Evolutionary conservation across 2,888 invertebrate species (phyloP).

Genomic region (Spisula solida): DNA sequence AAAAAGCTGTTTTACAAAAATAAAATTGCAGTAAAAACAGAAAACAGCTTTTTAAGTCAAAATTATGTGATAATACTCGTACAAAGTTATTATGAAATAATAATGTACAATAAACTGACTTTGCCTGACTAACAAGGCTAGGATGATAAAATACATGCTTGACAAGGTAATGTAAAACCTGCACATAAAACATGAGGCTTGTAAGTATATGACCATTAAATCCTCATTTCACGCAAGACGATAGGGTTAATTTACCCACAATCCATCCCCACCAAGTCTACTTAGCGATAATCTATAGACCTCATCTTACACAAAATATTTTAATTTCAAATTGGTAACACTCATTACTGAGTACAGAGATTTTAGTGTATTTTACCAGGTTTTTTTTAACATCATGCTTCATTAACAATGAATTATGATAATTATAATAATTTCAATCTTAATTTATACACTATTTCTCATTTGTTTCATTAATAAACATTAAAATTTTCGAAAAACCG

Average conservation of each 20-base stretch:
- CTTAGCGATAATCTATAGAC: constrained; percentile 15
- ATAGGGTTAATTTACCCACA: constrained; percentile 33
- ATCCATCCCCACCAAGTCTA: constrained; percentile 35
- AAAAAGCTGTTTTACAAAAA: background rate
- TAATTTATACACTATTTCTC: background rate
- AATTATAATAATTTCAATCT: too few relatives aligned
- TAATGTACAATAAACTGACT: background rate
- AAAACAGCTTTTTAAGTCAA: background rate
- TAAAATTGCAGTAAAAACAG: background rate
- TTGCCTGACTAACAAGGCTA: background rate
- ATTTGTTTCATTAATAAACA: constrained; percentile 5
- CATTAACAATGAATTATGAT: background rate
- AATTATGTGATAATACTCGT: background rate
- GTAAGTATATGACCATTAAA: constrained; percentile 25
- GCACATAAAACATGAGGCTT: background rate
- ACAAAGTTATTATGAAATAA: background rate
- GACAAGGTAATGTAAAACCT: background rate
- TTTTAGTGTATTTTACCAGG: background rate
- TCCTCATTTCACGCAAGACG: constrained; percentile 37
- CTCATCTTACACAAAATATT: constrained; percentile 24
- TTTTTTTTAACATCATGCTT: background rate
- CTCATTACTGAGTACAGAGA: background rate
- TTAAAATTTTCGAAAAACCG: background rate
- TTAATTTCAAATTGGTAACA: constrained; percentile 3
- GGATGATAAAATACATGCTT: background rate